Base-by-base conservation (phyloP, 2,888 invertebrate species). In the Asteroscopus sphinx region DNA sequence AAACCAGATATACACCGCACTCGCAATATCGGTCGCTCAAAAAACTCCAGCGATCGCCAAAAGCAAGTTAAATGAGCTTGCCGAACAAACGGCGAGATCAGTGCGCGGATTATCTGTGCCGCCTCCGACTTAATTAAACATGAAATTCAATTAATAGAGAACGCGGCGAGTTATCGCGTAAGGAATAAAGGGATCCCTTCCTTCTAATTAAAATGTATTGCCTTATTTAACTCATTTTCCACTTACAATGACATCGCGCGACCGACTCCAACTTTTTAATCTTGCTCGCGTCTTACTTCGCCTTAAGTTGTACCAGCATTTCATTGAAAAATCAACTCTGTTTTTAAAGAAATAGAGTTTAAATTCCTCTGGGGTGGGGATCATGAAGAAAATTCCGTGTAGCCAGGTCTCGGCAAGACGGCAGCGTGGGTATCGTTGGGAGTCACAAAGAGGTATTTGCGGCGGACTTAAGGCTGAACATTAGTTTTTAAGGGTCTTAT, bases 221-320 rank as follows among this genome's bases (percentile, higher is more conserved):
- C 93, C 90, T 93, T 94, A 93, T 94, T 94, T 92, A 93, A 94
- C 93, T 94, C 93, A 93, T 94, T 94, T 93, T 92, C 93, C 88
- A 92, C 92, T 93, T 89, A 92, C 92, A 93, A 91, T 92, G 93
- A 93, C 91, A 90, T 87, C 88, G 91, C 89, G 89, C 89, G 91
- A 91, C 91, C 90, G 90, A 86, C 88, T 92, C 90, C 48, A 93
- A 93, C 93, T 94, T 94, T 93, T 94, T 94, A 94, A 94, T 94
- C 93, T 94, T 85, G 81, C 78, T 77, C 81, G 81, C 82, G 87
- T 89, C 87, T 87, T 80, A 81, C 84, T 87, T 80, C 79, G 90
- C 78, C 88, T 82, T 87, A 87, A 88, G 86, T 87, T 69, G 57
- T 66, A 15, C 0, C 1, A 5, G 9, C 0, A 0, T 0, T 12